Evolutionary conservation across 2,113 vertebrate species (phyloP).

Genomic region (Pristiophorus japonicus): DNA sequence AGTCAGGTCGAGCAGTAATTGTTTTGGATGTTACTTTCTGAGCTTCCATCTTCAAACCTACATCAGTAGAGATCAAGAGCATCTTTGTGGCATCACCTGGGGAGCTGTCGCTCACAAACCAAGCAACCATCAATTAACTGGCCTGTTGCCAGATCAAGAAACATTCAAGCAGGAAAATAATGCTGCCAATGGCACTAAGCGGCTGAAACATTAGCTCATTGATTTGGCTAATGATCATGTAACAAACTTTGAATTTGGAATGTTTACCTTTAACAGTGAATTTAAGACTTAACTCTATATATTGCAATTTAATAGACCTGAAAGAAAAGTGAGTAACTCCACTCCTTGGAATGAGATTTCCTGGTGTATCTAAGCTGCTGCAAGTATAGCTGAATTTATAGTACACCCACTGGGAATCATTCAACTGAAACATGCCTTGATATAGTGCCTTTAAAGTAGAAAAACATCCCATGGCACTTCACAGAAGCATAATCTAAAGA

Average conservation of each 20-base stretch:
- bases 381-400: not conserved
- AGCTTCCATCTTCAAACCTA: not conserved
- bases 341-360: not conserved
- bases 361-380: not conserved
- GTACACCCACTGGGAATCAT: not conserved
- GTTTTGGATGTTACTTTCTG: not conserved
- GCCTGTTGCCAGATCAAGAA: constrained; percentile 1
- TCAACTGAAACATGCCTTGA: not conserved
- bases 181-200: not conserved
- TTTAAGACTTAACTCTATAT: not conserved
- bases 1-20: not conserved
- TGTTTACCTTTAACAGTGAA: not conserved
- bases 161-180: not conserved
- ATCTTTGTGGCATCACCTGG: not conserved
- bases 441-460: not conserved
- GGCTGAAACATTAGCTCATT: not conserved
- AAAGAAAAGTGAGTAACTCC: not conserved
- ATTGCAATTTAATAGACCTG: not conserved
- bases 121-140: not conserved
- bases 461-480: not conserved
- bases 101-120: not conserved
- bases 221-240: not conserved
- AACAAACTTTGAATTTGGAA: not conserved
- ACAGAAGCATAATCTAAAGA: not conserved
- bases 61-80: constrained; percentile 3